Percentiles rank a stretch among this genome's conserved stretches.
Conservation (phyloP, 2,113 vertebrate species). For the Phaethornis superciliosus region DNA sequence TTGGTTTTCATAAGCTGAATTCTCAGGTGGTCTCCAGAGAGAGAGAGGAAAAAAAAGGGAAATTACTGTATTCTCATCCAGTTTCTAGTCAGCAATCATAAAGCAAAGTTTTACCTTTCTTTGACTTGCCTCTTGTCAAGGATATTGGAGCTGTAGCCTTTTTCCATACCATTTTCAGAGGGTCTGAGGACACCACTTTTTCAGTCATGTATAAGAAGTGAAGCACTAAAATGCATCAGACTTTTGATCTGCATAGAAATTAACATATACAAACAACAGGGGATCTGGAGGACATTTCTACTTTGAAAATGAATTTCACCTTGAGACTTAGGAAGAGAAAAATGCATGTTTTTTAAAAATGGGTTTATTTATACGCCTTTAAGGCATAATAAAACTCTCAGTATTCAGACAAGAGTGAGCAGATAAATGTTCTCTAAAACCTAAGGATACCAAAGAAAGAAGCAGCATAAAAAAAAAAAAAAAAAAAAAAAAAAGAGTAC, state of each 20-base stretch:
- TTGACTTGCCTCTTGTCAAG: background rate
- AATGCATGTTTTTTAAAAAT: background rate
- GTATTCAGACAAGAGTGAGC: background rate
- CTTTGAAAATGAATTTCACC: slow-evolving; percentile 27
- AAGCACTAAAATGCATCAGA: background rate
- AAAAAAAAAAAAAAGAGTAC: background rate
- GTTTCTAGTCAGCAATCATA: background rate
- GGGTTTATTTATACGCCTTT: slow-evolving; percentile 11
- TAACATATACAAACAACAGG: slow-evolving; percentile 40
- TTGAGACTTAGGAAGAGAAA: slow-evolving; percentile 17
- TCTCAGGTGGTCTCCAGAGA: background rate
- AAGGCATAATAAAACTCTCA: slow-evolving; percentile 11
- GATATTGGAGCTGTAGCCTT: background rate
- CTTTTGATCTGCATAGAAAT: slow-evolving; percentile 15
- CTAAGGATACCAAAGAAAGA: slow-evolving; percentile 5
- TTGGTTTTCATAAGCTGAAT: background rate
- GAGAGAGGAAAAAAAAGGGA: fast-evolving
- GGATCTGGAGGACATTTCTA: slow-evolving; percentile 14
- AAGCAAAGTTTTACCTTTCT: background rate
- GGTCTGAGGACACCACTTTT: background rate
- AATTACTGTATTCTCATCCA: background rate
- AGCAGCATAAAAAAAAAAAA: background rate
- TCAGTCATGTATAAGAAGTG: background rate
- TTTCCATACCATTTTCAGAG: background rate
- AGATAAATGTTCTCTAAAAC: background rate